Percentiles rank a stretch among this genome's conserved stretches.
Conservation (phyloP, 2,113 vertebrate genomes). For the Coptodon bakossiorum region DNA sequence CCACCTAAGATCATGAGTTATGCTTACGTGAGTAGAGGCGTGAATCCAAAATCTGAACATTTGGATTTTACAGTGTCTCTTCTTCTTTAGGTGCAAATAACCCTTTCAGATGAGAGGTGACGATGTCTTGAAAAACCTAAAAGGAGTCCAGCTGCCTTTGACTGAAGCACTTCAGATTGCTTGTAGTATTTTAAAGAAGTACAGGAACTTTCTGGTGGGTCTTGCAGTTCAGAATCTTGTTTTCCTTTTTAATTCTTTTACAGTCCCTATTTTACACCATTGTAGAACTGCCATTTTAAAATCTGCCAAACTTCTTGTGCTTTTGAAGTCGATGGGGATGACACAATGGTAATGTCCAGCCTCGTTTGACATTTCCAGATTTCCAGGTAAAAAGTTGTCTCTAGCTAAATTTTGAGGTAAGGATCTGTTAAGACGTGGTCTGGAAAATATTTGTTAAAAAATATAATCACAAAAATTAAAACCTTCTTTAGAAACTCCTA, state of each 20-base stretch:
- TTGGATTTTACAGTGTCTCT: not conserved
- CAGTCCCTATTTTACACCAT: not conserved
- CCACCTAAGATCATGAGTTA: not conserved
- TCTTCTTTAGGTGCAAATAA: not conserved
- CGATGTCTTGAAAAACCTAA: not conserved
- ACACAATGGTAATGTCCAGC: not conserved
- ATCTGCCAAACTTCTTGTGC: not conserved
- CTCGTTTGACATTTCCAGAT: not conserved
- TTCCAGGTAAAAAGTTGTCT: not conserved
- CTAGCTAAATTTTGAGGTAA: not conserved
- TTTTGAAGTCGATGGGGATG: not conserved
- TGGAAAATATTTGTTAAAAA: not conserved
- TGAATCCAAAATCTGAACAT: not conserved
- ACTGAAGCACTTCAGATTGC: not conserved
- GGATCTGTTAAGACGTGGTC: not conserved
- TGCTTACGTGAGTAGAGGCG: not conserved
- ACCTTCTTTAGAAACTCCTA: not conserved
- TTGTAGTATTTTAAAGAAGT: not conserved
- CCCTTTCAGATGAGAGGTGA: not conserved
- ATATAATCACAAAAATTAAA: not conserved
- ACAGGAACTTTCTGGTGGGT: accelerated
- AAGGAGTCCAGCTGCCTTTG: not conserved
- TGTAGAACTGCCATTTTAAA: not conserved
- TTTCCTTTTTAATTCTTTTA: not conserved
- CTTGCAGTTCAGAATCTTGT: not conserved